Conservation (phyloP, 1,140 invertebrate species). For the Heliconius congener region DNA sequence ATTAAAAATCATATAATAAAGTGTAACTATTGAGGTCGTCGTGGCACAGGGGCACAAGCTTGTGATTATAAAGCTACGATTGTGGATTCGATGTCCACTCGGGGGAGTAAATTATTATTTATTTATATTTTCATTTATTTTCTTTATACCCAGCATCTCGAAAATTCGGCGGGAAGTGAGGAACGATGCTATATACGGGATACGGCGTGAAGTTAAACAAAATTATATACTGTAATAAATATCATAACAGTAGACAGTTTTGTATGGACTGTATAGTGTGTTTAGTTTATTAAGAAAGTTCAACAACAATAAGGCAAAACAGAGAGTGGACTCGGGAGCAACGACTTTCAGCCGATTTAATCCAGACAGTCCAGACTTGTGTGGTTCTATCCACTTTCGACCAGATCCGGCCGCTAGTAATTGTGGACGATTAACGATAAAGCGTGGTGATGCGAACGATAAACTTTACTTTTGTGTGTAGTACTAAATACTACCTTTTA, state of each 20-base stretch:
- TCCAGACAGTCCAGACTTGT: conserved; percentile 45
- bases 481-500: background rate
- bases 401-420: conserved; percentile 50
- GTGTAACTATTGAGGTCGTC: too few species aligned
- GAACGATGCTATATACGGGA: too few species aligned
- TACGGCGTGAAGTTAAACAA: too few species aligned
- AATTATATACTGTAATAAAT: background rate
- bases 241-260: background rate
- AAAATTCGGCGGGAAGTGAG: too few species aligned
- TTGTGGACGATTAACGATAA: conserved; percentile 57
- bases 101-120: background rate
- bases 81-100: too few species aligned
- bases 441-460: conserved; percentile 37
- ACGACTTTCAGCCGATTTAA: conserved; percentile 50
- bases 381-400: conserved; percentile 41
- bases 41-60: too few species aligned
- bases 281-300: background rate
- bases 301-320: conserved; percentile 8
- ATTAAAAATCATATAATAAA: too few species aligned
- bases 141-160: too few species aligned
- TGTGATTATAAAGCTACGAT: too few species aligned
- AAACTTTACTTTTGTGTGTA: conserved; percentile 20
- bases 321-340: conserved; percentile 42
- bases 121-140: too few species aligned
- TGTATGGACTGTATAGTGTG: background rate